Conservation (phyloP, 2,888 invertebrate genomes). For the Eulithis prunata region DNA sequence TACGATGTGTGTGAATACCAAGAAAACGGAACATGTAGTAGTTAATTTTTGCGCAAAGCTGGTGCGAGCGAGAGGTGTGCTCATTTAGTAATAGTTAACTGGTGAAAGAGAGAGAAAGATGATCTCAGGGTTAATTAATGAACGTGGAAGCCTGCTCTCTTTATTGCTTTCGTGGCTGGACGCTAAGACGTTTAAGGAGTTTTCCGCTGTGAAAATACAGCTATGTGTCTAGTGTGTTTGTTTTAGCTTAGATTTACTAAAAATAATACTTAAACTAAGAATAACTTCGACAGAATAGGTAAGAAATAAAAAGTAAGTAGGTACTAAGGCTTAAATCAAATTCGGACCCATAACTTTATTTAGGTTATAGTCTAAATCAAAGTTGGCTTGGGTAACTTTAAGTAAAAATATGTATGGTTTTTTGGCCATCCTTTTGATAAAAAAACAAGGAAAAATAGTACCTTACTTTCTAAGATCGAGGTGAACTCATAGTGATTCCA, state of each 20-base stretch:
- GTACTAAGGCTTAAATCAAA: too few relatives aligned
- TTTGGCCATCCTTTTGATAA: too few relatives aligned
- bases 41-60: constrained; percentile 86
- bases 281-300: too few relatives aligned
- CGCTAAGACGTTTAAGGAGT: constrained; percentile 80
- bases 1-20: constrained; percentile 73
- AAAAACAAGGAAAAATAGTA: not conserved
- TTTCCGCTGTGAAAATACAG: constrained; percentile 77
- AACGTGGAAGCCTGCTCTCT: constrained; percentile 85
- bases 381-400: too few relatives aligned
- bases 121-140: constrained; percentile 82
- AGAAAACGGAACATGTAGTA: constrained; percentile 77
- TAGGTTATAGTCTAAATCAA: too few relatives aligned
- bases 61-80: constrained; percentile 73
- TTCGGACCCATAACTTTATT: too few relatives aligned
- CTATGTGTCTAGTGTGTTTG: constrained; percentile 56
- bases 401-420: too few relatives aligned
- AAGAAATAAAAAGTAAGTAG: too few relatives aligned
- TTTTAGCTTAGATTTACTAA: constrained; percentile 53
- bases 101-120: constrained; percentile 71
- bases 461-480: not conserved
- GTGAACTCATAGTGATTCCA: constrained; percentile 15
- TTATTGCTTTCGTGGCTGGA: constrained; percentile 84
- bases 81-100: constrained; percentile 81
- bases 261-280: too few relatives aligned